Evolutionary conservation across 2,888 invertebrate species (phyloP).

Genomic region (Tenodera sinensis): DNA sequence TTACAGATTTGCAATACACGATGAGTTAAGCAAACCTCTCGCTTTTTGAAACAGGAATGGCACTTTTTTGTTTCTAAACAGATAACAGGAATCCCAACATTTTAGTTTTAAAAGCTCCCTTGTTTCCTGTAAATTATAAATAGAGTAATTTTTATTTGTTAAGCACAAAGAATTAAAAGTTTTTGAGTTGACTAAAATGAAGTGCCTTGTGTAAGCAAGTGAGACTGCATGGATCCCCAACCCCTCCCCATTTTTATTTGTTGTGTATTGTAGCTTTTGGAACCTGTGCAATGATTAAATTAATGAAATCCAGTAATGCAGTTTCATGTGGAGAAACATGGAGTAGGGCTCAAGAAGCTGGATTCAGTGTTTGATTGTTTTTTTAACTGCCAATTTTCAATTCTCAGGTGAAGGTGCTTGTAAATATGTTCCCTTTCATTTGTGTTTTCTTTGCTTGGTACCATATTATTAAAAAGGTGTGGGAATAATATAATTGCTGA

Average conservation of each 20-base stretch:
- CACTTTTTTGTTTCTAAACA: background rate
- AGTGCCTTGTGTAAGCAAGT: slow-evolving; percentile 12
- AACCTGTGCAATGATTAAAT: background rate
- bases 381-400: slow-evolving; percentile 15
- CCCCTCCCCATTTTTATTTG: background rate
- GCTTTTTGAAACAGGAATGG: background rate
- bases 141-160: background rate
- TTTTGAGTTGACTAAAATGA: background rate
- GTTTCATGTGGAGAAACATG: background rate
- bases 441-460: background rate
- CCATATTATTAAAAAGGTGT: background rate
- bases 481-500: background rate
- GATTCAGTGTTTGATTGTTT: background rate
- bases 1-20: background rate
- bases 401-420: slow-evolving; percentile 18
- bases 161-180: background rate
- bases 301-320: background rate
- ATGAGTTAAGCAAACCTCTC: background rate
- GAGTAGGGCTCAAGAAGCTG: background rate
- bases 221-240: background rate
- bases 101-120: background rate
- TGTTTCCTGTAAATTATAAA: background rate
- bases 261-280: background rate
- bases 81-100: background rate
- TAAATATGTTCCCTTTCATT: slow-evolving; percentile 1